Conservation (phyloP, 2,888 invertebrate species). For the Ormyrus nitidulus region DNA sequence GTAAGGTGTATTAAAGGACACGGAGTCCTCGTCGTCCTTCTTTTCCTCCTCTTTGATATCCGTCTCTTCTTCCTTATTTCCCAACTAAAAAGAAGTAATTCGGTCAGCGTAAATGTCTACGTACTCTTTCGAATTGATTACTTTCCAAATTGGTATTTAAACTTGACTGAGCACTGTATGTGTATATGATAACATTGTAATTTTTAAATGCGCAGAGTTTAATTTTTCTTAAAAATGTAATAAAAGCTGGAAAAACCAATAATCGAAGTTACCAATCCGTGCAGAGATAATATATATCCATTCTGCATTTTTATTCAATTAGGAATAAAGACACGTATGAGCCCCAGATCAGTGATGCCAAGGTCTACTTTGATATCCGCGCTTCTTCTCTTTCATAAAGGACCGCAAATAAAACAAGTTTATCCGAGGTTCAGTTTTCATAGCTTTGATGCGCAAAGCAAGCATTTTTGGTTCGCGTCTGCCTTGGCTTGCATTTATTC, state of each 20-base stretch:
- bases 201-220: no score
- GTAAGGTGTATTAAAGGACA: no score
- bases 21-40: no score
- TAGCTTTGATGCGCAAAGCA: background rate
- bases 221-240: no score
- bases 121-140: background rate
- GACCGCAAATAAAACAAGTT: conserved; percentile 12
- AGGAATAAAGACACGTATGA: conserved; percentile 8
- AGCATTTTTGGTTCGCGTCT: background rate
- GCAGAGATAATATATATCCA: background rate
- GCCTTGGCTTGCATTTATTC: no score
- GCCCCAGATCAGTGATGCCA: conserved; percentile 5
- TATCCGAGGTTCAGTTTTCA: conserved; percentile 18
- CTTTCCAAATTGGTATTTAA: no score
- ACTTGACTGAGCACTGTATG: no score
- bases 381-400: background rate
- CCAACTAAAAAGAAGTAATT: conserved; percentile 60
- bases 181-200: no score
- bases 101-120: background rate
- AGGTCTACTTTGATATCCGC: background rate
- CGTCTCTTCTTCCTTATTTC: conserved; percentile 57
- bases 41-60: conserved; percentile 41
- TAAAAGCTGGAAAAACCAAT: no score
- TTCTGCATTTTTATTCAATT: background rate
- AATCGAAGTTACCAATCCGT: no score